A percentile compares a stretch with the other conserved stretches of the same genome.
Conservation (phyloP, 2,888 invertebrate genomes). For the Tribolium freemani region DNA sequence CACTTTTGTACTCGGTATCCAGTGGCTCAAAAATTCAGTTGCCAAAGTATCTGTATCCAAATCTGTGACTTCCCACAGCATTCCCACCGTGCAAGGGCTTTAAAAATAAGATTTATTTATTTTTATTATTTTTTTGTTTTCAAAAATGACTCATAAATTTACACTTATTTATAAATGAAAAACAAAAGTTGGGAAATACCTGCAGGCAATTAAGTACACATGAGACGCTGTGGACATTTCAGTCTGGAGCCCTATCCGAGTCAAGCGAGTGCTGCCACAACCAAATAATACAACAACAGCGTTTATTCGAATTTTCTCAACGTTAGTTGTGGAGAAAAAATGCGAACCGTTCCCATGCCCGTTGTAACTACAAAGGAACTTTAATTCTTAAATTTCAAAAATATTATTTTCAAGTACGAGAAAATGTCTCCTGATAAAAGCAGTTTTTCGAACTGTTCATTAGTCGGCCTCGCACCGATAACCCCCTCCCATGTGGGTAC, state of each 20-base stretch:
- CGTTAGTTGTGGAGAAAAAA: slow-evolving; percentile 71
- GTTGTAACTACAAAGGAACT: slow-evolving; percentile 71
- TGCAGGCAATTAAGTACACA: slow-evolving; percentile 67
- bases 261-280: slow-evolving; percentile 71
- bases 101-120: slow-evolving; percentile 3
- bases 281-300: slow-evolving; percentile 78
- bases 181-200: slow-evolving; percentile 54
- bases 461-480: slow-evolving; percentile 69
- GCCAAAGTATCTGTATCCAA: slow-evolving; percentile 69
- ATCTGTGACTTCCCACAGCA: slow-evolving; percentile 70
- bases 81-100: slow-evolving; percentile 71
- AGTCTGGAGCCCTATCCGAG: slow-evolving; percentile 67
- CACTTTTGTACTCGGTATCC: slow-evolving; percentile 65
- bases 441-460: slow-evolving; percentile 70
- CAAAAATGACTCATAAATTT: too few relatives aligned
- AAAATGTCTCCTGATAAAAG: slow-evolving; percentile 72
- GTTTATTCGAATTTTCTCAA: slow-evolving; percentile 71
- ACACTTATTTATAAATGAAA: too few relatives aligned
- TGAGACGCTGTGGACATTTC: slow-evolving; percentile 69
- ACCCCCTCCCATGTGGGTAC: slow-evolving; percentile 68
- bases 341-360: slow-evolving; percentile 80
- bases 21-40: slow-evolving; percentile 68
- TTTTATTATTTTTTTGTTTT: too few relatives aligned
- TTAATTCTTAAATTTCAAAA: slow-evolving; percentile 26
- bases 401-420: slow-evolving; percentile 68